A percentile compares a stretch with the other conserved stretches of the same genome.
Conservation (phyloP, 2,113 vertebrate species). For the Sciurus niger region DNA sequence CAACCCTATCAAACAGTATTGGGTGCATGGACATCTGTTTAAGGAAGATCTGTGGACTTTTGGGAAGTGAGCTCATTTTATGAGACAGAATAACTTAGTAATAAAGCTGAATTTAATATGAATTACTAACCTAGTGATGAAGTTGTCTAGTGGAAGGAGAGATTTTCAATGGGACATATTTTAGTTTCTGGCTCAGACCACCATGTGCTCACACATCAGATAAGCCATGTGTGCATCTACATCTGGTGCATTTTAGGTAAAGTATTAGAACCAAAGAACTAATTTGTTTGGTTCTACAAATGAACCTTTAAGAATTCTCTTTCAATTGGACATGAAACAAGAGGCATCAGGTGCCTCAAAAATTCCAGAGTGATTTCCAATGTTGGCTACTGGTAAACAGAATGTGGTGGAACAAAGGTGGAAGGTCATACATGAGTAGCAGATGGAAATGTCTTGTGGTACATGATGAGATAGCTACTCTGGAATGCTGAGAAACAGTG, state of each 20-base stretch:
- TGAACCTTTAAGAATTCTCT: neutral
- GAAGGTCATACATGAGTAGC: neutral
- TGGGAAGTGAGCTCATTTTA: neutral
- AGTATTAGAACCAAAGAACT: neutral
- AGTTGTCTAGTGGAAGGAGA: neutral
- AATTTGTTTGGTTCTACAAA: neutral
- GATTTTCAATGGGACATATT: neutral
- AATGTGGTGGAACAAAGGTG: neutral
- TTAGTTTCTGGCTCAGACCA: neutral
- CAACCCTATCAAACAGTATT: neutral
- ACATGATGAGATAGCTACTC: neutral
- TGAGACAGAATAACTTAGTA: neutral
- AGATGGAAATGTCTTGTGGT: neutral
- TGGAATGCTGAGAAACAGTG: neutral
- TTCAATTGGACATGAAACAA: neutral
- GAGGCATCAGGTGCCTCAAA: neutral
- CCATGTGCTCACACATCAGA: neutral
- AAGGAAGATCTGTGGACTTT: neutral
- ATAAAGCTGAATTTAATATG: neutral
- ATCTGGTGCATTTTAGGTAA: neutral
- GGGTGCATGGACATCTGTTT: neutral
- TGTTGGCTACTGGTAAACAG: neutral
- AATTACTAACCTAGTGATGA: neutral
- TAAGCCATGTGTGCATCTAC: neutral
- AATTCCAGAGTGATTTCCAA: neutral